These are phyloP conservation scores for Torymus tubicola DNA, from an alignment of 2,888 invertebrate species.

Conservation along the genomic window DNA sequence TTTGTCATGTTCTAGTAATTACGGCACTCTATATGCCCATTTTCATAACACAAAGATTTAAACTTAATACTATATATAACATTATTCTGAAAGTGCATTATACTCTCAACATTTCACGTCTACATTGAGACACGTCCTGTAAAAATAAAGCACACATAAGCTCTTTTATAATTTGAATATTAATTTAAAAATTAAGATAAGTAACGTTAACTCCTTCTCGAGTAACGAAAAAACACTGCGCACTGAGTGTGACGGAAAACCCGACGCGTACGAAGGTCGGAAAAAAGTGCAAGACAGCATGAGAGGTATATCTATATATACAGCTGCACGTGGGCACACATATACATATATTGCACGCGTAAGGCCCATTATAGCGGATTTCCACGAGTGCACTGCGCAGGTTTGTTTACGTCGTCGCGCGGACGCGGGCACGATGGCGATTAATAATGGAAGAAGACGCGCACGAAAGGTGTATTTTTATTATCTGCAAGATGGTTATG, in stretches of 20 bases:
- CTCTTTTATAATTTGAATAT: no score
- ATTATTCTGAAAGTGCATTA: no score
- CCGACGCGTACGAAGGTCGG: slow-evolving; percentile 9
- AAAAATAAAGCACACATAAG: no score
- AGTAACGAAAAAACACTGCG: slow-evolving; percentile 14
- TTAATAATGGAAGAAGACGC: slow-evolving; percentile 38
- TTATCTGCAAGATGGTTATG: slow-evolving; percentile 24
- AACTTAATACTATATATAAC: no score
- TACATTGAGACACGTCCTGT: no score
- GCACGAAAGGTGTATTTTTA: slow-evolving; percentile 40
- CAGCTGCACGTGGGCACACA: no score
- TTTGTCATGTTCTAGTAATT: neutral
- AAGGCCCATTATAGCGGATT: slow-evolving; percentile 15
- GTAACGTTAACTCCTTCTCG: neutral
- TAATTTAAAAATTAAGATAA: neutral
- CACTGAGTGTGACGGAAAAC: slow-evolving; percentile 27
- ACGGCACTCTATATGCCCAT: neutral
- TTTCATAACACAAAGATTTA: no score
- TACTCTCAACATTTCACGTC: no score
- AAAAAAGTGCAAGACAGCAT: slow-evolving; percentile 24
- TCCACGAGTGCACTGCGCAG: slow-evolving; percentile 12
- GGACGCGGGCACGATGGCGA: slow-evolving; percentile 6
- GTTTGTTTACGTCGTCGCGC: slow-evolving; percentile 7
- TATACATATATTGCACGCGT: no score
- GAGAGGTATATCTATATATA: neutral